Percentiles rank a stretch among this genome's conserved stretches.
phyloP scores from a whole-genome alignment of 2,797 vertebrate species.

The Strix occidentalis region DNA sequence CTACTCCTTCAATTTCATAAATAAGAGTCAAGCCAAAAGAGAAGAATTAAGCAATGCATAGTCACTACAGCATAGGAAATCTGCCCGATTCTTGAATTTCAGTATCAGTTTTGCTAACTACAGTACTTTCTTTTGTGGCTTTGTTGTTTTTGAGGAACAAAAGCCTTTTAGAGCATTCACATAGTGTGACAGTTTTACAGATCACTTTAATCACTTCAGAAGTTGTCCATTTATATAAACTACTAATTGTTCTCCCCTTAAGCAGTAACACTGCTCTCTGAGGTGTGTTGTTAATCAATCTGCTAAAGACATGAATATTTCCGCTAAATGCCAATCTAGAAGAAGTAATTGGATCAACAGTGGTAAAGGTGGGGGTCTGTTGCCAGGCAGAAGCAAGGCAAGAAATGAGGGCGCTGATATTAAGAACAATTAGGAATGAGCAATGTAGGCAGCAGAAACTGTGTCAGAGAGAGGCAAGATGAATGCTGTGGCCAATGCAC shows the following conservation, averaged over 20 bases:
- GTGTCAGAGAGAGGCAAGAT: neutral
- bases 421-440: neutral
- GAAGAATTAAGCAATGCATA: neutral
- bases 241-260: slow-evolving; percentile 42
- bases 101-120: neutral
- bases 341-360: slow-evolving; percentile 36
- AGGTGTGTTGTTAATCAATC: slow-evolving; percentile 36
- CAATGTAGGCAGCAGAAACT: neutral
- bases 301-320: slow-evolving; percentile 45
- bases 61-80: neutral
- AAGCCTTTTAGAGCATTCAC: neutral
- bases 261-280: slow-evolving; percentile 11
- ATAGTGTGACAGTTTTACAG: slow-evolving; percentile 11
- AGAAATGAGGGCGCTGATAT: neutral
- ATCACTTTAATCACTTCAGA: slow-evolving; percentile 35
- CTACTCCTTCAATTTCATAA: neutral
- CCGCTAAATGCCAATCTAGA: neutral
- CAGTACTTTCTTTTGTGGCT: neutral
- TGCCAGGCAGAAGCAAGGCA: neutral
- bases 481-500: neutral
- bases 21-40: neutral
- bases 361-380: neutral
- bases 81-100: neutral
- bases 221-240: slow-evolving; percentile 38
- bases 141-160: neutral